phyloP scores from a whole-genome alignment of 23 tunicate species.

The Corella eumyota region DNA sequence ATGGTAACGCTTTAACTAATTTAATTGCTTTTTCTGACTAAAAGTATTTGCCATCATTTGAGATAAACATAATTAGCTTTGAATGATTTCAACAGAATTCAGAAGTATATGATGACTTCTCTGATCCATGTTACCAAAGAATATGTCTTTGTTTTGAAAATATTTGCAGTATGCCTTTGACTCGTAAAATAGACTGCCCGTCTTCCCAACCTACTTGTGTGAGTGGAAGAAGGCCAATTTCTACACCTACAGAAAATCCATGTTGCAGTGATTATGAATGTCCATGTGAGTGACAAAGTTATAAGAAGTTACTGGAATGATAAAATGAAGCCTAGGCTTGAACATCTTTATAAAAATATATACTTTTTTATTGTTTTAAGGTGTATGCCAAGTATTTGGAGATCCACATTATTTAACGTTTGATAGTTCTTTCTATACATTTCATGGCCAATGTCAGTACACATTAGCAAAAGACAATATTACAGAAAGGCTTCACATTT shows the following conservation, averaged over 20 bases:
- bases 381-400: constrained; percentile 7
- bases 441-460: constrained; percentile 7
- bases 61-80: no score
- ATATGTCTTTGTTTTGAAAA: no score
- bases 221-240: neutral
- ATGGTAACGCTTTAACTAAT: no score
- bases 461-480: constrained; percentile 4
- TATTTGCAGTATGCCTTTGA: no score
- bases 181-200: no score
- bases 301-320: neutral
- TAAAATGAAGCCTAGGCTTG: no score
- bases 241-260: neutral
- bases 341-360: no score
- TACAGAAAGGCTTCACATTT: constrained; percentile 8
- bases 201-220: neutral
- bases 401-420: constrained; percentile 18
- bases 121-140: no score
- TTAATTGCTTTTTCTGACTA: no score
- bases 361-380: constrained; percentile 1
- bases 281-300: neutral
- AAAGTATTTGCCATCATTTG: no score
- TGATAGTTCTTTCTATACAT: neutral
- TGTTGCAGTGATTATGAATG: neutral
- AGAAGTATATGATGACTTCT: no score
- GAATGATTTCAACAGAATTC: no score